phyloP scores from a whole-genome alignment of 2,113 vertebrate genomes.

The Pluvianellus socialis region DNA sequence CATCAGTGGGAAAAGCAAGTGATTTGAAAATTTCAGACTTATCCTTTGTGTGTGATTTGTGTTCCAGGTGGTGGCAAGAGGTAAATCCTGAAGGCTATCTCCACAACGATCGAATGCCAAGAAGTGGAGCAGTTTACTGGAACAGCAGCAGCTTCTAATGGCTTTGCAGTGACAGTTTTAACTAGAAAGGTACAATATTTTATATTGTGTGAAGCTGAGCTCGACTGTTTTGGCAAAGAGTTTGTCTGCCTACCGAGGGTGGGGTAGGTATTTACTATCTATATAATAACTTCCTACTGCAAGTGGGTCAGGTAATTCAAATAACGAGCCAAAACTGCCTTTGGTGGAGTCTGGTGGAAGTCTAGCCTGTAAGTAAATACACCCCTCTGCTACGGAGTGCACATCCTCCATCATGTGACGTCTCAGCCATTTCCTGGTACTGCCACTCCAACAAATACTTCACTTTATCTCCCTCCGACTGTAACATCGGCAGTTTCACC shows the following conservation, averaged over 20 bases:
- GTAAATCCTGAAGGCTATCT: slow-evolving; percentile 36
- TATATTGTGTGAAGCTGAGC: background rate
- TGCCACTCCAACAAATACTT: slow-evolving; percentile 55
- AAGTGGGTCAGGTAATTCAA: slow-evolving; percentile 56
- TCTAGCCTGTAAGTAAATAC: slow-evolving; percentile 56
- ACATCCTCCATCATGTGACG: slow-evolving; percentile 38
- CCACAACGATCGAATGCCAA: background rate
- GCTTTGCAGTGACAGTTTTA: slow-evolving; percentile 18
- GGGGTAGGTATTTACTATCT: slow-evolving; percentile 55
- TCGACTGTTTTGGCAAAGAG: slow-evolving; percentile 40
- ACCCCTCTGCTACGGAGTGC: slow-evolving; percentile 5
- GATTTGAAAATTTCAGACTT: background rate
- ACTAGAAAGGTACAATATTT: slow-evolving; percentile 13
- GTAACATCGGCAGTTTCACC: background rate
- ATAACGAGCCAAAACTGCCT: background rate
- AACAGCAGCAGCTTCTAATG: slow-evolving; percentile 25
- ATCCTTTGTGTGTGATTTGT: background rate
- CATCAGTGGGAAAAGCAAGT: background rate
- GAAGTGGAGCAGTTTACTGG: slow-evolving; percentile 28
- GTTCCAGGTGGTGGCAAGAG: slow-evolving; percentile 8
- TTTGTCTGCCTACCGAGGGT: slow-evolving; percentile 43
- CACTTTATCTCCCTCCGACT: slow-evolving; percentile 44
- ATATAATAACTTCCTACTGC: slow-evolving; percentile 48
- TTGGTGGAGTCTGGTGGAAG: slow-evolving; percentile 46
- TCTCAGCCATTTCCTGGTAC: slow-evolving; percentile 60